These are phyloP conservation scores for Notothenia rossii DNA, from an alignment of 2,113 vertebrate genomes.

Conservation along the genomic window DNA sequence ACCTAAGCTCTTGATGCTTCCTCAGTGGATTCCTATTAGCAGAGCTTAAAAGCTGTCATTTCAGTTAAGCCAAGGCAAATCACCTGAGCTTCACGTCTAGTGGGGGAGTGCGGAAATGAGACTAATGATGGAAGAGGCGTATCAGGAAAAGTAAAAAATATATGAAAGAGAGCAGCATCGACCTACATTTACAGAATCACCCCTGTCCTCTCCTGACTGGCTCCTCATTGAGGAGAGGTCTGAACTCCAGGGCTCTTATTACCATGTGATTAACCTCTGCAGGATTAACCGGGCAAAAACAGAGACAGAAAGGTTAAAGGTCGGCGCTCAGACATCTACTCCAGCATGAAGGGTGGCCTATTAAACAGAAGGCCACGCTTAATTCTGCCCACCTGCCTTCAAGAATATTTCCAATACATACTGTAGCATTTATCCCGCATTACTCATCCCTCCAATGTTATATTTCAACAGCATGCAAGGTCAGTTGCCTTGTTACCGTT, in stretches of 20 bases:
- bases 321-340: conserved; percentile 53
- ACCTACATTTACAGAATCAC: conserved; percentile 22
- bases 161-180: not conserved
- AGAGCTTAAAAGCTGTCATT: conserved; percentile 69
- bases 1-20: conserved; percentile 68
- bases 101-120: conserved; percentile 14
- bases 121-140: conserved; percentile 27
- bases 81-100: conserved; percentile 40
- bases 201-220: conserved; percentile 17
- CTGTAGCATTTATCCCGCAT: conserved; percentile 1
- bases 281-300: conserved; percentile 58
- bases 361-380: conserved; percentile 60
- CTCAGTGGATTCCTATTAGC: conserved; percentile 67
- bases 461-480: conserved; percentile 62
- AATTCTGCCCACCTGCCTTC: conserved; percentile 33
- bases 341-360: conserved; percentile 58
- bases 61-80: conserved; percentile 58
- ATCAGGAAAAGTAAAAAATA: conserved; percentile 4
- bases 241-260: conserved; percentile 52
- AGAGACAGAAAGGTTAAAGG: conserved; percentile 64
- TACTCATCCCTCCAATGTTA: conserved; percentile 35
- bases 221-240: conserved; percentile 39
- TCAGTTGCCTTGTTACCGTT: conserved; percentile 64
- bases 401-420: conserved; percentile 38
- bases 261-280: conserved; percentile 75